A percentile compares a stretch with the other conserved stretches of the same genome.
Evolutionary conservation across 2,888 invertebrate genomes (phyloP).

Genomic region (Parthenolecanium corni): DNA sequence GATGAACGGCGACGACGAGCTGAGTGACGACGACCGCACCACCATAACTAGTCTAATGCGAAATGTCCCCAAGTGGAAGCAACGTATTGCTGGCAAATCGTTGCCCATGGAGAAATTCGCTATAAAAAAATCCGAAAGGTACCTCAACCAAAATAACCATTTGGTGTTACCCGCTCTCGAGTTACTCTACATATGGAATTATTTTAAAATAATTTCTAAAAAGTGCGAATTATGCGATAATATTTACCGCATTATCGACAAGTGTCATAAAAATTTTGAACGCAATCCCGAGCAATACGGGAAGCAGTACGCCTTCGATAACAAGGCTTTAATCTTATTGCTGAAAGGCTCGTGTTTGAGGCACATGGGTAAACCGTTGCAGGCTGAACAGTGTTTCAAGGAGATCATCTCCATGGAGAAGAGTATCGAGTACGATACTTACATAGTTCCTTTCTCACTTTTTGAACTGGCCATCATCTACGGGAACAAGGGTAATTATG

Average conservation of each 20-base stretch:
- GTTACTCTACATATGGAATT: slow-evolving; percentile 85
- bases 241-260: slow-evolving; percentile 52
- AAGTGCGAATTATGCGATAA: slow-evolving; percentile 51
- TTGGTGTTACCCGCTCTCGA: slow-evolving; percentile 76
- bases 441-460: slow-evolving; percentile 71
- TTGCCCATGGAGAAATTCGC: slow-evolving; percentile 95
- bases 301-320: slow-evolving; percentile 52
- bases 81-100: slow-evolving; percentile 89
- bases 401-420: slow-evolving; percentile 54
- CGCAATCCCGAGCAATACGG: slow-evolving; percentile 33
- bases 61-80: slow-evolving; percentile 68
- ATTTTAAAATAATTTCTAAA: slow-evolving; percentile 68
- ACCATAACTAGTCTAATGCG: slow-evolving; percentile 57
- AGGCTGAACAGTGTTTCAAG: slow-evolving; percentile 63
- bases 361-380: slow-evolving; percentile 61
- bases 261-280: slow-evolving; percentile 38
- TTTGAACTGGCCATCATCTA: slow-evolving; percentile 76
- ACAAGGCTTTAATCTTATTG: slow-evolving; percentile 59
- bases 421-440: slow-evolving; percentile 67
- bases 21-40: slow-evolving; percentile 43
- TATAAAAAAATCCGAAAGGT: slow-evolving; percentile 71
- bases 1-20: slow-evolving; percentile 49
- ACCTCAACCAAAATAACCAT: slow-evolving; percentile 56
- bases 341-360: slow-evolving; percentile 73
- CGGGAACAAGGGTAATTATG: slow-evolving; percentile 53